Conservation (phyloP, 2,888 invertebrate species). For the Saturnia japonica region DNA sequence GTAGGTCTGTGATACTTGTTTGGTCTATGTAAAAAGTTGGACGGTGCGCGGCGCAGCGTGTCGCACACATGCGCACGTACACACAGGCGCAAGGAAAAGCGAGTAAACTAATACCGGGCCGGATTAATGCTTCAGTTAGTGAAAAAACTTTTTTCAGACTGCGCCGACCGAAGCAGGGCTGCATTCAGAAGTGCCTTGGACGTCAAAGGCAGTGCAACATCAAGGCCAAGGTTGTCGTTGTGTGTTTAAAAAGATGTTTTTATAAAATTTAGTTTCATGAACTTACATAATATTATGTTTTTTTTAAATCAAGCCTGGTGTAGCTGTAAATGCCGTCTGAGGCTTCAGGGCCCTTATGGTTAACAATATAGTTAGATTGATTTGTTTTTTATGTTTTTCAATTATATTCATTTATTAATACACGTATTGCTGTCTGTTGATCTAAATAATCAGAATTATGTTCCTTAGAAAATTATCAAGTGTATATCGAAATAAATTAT, state of each 20-base stretch:
- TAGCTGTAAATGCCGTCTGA: too few species aligned
- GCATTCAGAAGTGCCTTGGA: conserved; percentile 44
- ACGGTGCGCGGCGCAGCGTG: conserved; percentile 50
- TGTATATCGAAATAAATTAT: neutral
- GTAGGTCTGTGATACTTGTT: conserved; percentile 2
- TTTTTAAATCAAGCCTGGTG: too few species aligned
- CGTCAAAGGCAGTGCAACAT: conserved; percentile 33
- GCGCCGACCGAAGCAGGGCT: conserved; percentile 75
- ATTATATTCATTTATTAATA: too few species aligned
- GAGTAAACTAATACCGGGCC: conserved; percentile 81
- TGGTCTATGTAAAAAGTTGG: conserved; percentile 75
- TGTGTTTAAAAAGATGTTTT: neutral
- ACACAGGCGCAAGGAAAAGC: conserved; percentile 70
- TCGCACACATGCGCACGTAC: conserved; percentile 65
- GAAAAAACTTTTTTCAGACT: conserved; percentile 82
- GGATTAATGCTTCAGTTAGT: conserved; percentile 83
- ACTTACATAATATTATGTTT: too few species aligned
- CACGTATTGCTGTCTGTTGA: neutral
- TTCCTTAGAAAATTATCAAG: neutral
- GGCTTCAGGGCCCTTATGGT: too few species aligned
- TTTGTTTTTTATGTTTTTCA: too few species aligned
- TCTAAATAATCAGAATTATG: neutral
- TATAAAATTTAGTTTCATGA: neutral
- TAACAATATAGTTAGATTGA: too few species aligned
- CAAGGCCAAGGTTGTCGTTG: conserved; percentile 24